Percentiles rank a stretch among this genome's conserved stretches.
Conservation (phyloP, 2,888 invertebrate species). For the Nomada lathburiana region DNA sequence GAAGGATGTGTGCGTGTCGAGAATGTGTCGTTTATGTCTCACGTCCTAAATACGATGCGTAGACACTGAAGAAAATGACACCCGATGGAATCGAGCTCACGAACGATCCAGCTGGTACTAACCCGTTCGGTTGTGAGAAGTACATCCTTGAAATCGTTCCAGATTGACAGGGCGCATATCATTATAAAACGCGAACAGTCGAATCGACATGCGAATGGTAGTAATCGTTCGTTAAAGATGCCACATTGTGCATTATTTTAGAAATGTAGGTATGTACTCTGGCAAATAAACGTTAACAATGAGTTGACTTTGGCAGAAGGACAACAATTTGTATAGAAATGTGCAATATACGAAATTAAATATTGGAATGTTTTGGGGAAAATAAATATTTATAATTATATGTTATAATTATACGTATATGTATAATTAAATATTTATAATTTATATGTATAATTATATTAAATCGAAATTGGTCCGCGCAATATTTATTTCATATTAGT, state of each 20-base stretch:
- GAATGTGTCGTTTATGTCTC: constrained; percentile 57
- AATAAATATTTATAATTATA: no score
- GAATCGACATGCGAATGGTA: not conserved
- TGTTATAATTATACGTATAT: no score
- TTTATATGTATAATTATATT: no score
- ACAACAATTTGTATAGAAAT: no score
- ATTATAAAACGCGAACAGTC: not conserved
- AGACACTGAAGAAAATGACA: constrained; percentile 55
- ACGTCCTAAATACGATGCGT: constrained; percentile 65
- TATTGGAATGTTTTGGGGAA: no score
- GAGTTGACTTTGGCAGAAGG: no score
- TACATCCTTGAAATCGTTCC: constrained; percentile 12
- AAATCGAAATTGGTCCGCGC: no score
- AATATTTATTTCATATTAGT: no score
- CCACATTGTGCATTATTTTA: constrained; percentile 17
- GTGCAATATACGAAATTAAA: no score
- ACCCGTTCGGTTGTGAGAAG: not conserved
- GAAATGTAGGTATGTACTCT: not conserved
- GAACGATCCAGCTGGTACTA: constrained; percentile 4
- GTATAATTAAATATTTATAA: no score
- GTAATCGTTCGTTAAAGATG: constrained; percentile 27
- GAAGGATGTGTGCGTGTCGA: constrained; percentile 50
- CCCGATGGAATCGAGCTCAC: constrained; percentile 32
- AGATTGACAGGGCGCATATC: not conserved
- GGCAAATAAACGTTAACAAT: no score